These are phyloP conservation scores for Bombus haemorrhoidalis DNA, from an alignment of 1,140 invertebrate species.

Conservation along the genomic window DNA sequence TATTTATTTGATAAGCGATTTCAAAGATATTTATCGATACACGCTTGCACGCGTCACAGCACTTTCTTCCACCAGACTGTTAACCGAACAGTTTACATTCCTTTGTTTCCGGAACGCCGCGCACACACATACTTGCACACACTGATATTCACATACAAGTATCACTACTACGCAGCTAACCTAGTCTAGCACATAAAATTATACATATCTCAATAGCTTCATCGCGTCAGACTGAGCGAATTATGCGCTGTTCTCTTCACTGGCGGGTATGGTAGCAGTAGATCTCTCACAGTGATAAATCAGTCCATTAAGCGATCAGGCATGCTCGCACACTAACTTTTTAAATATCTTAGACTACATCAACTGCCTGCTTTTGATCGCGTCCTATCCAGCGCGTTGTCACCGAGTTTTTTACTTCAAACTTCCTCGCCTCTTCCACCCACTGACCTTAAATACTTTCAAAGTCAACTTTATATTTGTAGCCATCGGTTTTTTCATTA, in stretches of 20 bases:
- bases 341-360: constrained; percentile 39
- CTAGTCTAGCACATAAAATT: too few relatives aligned
- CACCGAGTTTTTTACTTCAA: background rate
- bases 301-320: constrained; percentile 57
- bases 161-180: too few relatives aligned
- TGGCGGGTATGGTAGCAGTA: too few relatives aligned
- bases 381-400: background rate
- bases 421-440: background rate
- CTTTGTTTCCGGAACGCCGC: too few relatives aligned
- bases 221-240: background rate
- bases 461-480: background rate
- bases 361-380: background rate
- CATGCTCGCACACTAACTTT: constrained; percentile 39
- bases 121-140: too few relatives aligned
- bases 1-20: too few relatives aligned
- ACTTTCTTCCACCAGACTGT: too few relatives aligned
- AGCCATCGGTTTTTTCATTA: background rate
- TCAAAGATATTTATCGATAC: too few relatives aligned
- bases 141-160: too few relatives aligned
- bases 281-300: constrained; percentile 45
- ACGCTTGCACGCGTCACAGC: too few relatives aligned
- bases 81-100: too few relatives aligned
- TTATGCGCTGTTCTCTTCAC: background rate
- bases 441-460: background rate
- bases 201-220: background rate